Base-by-base conservation (phyloP, 2,113 vertebrate genomes). In the Sprattus sprattus region DNA sequence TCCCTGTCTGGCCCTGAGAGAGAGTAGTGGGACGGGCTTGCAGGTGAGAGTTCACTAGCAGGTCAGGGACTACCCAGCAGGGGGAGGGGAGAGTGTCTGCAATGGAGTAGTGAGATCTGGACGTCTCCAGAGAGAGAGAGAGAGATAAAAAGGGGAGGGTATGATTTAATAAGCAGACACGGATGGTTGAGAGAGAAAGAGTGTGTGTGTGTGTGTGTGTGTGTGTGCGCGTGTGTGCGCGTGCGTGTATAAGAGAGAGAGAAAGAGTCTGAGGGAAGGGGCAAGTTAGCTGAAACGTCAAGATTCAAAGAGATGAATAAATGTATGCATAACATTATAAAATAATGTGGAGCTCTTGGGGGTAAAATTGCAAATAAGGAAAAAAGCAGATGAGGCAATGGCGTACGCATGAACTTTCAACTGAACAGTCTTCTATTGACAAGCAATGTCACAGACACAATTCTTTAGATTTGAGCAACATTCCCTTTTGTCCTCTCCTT, bases 261-360 rank as follows among this genome's bases (percentile, higher is more conserved):
- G n/a, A 9, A 1, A 13, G 16, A 54, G 18, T 4, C 54, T 6
- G 54, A 57, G 54, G 0, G 54, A 57, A 22, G 54, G 22, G 64
- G 28, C 39, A 18, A 15, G 71, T 78, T 39, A 32, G 28, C 15
- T 78, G 71, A 78, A 78, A 39, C 71, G 15, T 78, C 32, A 39
- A 15, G 71, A 78, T 78, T 78, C 71, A 78, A 78, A 78, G 71
- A 32, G 28, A 28, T 39, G 28, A 78, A 78, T 28, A 78, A 28
- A 78, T 39, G 9, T 39, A 78, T 78, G 71, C 25, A 78, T 78
- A 78, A 78, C 71, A 78, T 78, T 78, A 78, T 78, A 39, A 39
- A 39, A 39, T 32, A 78, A 78, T 44, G 28, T 78, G 28, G 10
- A n/a, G 28, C 15, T 11, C 71, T 16, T 28, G 16, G 28, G 50